Percentiles rank a stretch among this genome's conserved stretches.
These are phyloP conservation scores for Leptobrachium ailaonicum DNA, from an alignment of 2,113 vertebrate genomes.

Conservation along the genomic window DNA sequence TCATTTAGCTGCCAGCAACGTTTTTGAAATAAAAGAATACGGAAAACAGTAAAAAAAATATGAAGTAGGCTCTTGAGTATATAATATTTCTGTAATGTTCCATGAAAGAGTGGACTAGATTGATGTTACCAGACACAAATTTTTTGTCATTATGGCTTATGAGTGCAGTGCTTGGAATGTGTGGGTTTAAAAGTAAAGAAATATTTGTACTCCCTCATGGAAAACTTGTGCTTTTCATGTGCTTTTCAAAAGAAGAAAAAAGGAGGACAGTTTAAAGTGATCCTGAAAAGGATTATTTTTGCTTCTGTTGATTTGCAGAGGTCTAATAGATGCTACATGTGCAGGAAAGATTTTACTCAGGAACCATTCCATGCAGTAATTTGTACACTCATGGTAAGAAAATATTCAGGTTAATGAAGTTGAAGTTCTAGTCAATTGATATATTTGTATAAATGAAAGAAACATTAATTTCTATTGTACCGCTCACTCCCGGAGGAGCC, in stretches of 20 bases:
- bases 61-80: neutral
- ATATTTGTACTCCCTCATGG: constrained; percentile 3
- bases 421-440: too few species aligned
- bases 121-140: constrained; percentile 1
- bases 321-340: neutral
- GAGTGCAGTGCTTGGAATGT: constrained; percentile 3
- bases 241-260: neutral
- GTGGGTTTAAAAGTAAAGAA: neutral
- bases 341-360: too few species aligned
- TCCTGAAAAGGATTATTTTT: neutral
- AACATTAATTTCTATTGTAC: too few species aligned
- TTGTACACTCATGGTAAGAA: neutral
- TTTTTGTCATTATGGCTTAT: constrained; percentile 8
- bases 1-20: too few species aligned
- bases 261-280: neutral
- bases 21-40: too few species aligned
- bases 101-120: neutral
- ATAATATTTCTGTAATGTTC: neutral
- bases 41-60: neutral
- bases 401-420: neutral
- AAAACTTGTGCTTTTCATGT: neutral
- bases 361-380: neutral
- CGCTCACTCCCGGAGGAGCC: too few species aligned
- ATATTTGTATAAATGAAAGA: too few species aligned
- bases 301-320: neutral